Base-by-base conservation (phyloP, 2,113 vertebrate species). In the Camelus dromedarius region DNA sequence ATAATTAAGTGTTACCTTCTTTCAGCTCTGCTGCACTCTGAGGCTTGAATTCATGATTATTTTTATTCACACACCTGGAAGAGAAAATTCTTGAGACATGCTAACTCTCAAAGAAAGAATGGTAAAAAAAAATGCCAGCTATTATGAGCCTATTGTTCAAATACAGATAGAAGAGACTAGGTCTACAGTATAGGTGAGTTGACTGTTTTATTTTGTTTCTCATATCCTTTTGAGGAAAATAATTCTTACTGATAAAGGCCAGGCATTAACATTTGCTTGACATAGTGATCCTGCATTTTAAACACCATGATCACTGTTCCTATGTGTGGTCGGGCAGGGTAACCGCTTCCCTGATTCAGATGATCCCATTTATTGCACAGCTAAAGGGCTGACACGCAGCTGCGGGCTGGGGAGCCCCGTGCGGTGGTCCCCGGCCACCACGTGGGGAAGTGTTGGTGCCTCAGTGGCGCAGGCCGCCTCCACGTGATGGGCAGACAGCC, bases 1-100 rank as follows among this genome's bases (percentile, higher is more conserved):
- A 32, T 10, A 42, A 86, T 42, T 28, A 84, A 79, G 84, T 5
- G n/a, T 89, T 95, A 99, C 99, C 98, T 98, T 98, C 97, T 94
- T 97, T 98, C 18, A 24, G 9, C 1, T 98, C 96, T 30, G 54
- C 50, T 95, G 92, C 83, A 54, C 69, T n/a, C 24, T 95, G 54
- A 4, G 92, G 72, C 88, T 97, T 98, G 62, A 89, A 92, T 30
- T 96, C 96, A 72, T 91, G 22, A 30, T 58, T 35, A 89, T 6
- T 93, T 52, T 88, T 96, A 73, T 62, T 97, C 12, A 89, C 7
- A 52, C 50, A 94, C 92, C 98, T 99, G 93, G 42, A 97, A 90
- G 90, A 97, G 95, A 98, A 52, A 87, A 81, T 24, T 69, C 77
- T 80, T 95, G 28, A 96, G 82, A 95, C 14, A 89, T 3, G 82